These are phyloP conservation scores for Dugesia japonica DNA, from an alignment of 2,888 invertebrate genomes.

Conservation along the genomic window DNA sequence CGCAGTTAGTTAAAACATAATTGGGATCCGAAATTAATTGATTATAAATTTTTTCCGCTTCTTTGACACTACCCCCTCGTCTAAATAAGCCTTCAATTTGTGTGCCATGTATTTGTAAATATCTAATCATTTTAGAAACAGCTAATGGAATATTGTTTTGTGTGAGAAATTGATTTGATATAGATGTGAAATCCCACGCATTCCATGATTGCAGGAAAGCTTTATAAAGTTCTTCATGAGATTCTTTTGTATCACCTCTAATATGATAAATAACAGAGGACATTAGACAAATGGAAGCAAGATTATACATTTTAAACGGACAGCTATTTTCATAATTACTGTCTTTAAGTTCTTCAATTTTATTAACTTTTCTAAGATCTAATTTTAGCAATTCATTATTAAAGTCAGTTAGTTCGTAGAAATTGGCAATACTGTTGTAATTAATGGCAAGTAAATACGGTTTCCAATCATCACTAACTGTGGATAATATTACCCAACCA, in stretches of 20 bases:
- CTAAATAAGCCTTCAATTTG: background rate
- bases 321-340: background rate
- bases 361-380: background rate
- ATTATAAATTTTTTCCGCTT: constrained; percentile 14
- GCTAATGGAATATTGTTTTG: constrained; percentile 7
- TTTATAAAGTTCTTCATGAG: background rate
- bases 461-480: background rate
- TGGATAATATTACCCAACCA: background rate
- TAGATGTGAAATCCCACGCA: background rate
- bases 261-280: background rate
- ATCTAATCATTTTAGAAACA: background rate
- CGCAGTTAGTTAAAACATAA: background rate
- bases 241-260: background rate
- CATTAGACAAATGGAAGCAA: background rate
- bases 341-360: constrained; percentile 1
- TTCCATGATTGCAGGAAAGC: background rate
- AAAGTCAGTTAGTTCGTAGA: background rate
- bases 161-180: background rate
- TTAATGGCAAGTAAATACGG: background rate
- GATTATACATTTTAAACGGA: constrained; percentile 3
- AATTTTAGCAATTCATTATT: background rate
- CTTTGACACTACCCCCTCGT: background rate
- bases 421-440: background rate
- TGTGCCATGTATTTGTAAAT: background rate
- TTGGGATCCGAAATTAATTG: background rate